These are phyloP conservation scores for Amblyornis subalaris DNA, from an alignment of 2,113 vertebrate genomes.

Conservation along the genomic window DNA sequence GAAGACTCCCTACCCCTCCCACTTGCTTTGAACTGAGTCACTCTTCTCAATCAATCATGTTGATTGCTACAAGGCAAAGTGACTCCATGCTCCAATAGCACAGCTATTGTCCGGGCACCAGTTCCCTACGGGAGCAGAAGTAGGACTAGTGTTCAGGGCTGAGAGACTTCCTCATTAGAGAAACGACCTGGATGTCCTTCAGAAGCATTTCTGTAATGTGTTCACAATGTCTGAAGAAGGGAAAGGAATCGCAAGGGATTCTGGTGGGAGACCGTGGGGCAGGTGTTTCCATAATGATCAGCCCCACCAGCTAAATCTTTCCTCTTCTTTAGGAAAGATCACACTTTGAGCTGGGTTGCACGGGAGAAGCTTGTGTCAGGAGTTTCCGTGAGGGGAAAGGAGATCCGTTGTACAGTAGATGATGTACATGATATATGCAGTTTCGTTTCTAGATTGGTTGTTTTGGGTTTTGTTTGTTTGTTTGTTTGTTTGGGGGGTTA, in stretches of 20 bases:
- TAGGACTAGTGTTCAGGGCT: not conserved
- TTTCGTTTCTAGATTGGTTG: slow-evolving; percentile 69
- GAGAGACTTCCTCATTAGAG: not conserved
- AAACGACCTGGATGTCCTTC: not conserved
- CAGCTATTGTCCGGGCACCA: not conserved
- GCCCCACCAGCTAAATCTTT: not conserved
- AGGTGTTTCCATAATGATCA: not conserved
- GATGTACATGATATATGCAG: slow-evolving; percentile 80
- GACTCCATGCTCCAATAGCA: not conserved
- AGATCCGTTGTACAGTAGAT: slow-evolving; percentile 74
- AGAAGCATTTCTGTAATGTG: slow-evolving; percentile 39
- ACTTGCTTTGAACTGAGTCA: not conserved
- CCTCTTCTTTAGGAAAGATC: slow-evolving; percentile 5
- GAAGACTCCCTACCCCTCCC: not conserved
- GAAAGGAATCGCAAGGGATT: not conserved
- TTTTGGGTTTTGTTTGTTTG: slow-evolving; percentile 34
- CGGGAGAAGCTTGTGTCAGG: not conserved
- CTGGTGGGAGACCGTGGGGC: not conserved
- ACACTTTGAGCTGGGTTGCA: not conserved
- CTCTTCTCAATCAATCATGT: not conserved
- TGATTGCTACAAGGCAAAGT: not conserved
- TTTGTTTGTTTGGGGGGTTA: slow-evolving; percentile 62
- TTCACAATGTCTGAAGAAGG: slow-evolving; percentile 21
- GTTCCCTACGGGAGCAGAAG: not conserved
- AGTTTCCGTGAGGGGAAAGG: not conserved